Conservation (phyloP, 1,140 invertebrate genomes). For the Paralvinella palmiformis region DNA sequence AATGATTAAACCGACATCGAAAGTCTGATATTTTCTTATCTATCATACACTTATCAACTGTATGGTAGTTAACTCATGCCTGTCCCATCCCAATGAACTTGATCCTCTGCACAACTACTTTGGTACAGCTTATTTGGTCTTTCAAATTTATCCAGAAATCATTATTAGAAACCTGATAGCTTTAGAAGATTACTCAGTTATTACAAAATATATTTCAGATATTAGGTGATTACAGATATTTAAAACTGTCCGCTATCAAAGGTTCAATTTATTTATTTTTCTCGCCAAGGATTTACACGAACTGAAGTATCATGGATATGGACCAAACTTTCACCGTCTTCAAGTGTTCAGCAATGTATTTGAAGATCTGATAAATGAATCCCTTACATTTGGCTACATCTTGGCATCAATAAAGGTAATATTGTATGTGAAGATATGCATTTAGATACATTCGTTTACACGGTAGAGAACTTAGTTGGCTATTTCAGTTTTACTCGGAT, state of each 20-base stretch:
- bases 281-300: conserved; percentile 30
- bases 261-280: background rate
- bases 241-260: background rate
- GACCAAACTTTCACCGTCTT: conserved; percentile 43
- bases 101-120: too few relatives aligned
- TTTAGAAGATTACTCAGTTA: background rate
- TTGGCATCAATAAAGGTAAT: conserved; percentile 41
- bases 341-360: conserved; percentile 43
- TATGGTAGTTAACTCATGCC: too few relatives aligned
- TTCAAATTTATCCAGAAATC: background rate
- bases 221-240: background rate
- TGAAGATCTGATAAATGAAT: conserved; percentile 40
- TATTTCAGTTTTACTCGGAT: too few relatives aligned
- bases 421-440: too few relatives aligned
- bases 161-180: background rate
- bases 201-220: background rate
- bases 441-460: too few relatives aligned
- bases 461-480: too few relatives aligned
- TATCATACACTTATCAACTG: too few relatives aligned
- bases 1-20: too few relatives aligned
- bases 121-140: background rate
- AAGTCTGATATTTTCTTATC: too few relatives aligned
- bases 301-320: conserved; percentile 24
- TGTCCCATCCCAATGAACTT: too few relatives aligned
- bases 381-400: conserved; percentile 39